Percentiles rank a stretch among this genome's conserved stretches.
Evolutionary conservation across 2,888 invertebrate genomes (phyloP).

Genomic region (Plagiodera versicolora): DNA sequence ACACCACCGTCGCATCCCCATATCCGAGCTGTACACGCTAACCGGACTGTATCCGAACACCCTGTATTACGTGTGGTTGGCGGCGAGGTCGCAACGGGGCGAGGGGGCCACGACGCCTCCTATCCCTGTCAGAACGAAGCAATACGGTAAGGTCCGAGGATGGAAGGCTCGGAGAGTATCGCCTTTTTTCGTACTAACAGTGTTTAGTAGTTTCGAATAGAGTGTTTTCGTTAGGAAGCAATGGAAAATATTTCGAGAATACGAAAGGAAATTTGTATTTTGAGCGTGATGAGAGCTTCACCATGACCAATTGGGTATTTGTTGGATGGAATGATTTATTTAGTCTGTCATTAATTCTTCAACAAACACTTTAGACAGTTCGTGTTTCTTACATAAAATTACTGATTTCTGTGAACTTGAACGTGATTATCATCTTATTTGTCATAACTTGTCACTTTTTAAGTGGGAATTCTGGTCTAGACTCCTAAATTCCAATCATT

Average conservation of each 20-base stretch:
- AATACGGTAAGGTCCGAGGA: constrained; percentile 84
- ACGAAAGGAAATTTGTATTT: neutral
- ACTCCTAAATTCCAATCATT: too few species aligned
- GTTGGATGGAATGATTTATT: too few species aligned
- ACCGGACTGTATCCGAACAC: constrained; percentile 94
- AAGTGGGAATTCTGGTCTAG: too few species aligned
- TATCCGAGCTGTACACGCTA: constrained; percentile 83
- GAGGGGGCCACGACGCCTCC: constrained; percentile 96
- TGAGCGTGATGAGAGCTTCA: neutral
- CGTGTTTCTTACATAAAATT: too few species aligned
- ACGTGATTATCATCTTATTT: too few species aligned
- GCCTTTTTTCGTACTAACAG: constrained; percentile 3
- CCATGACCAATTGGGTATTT: neutral
- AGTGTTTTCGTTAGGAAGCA: constrained; percentile 20
- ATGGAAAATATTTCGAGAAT: constrained; percentile 23
- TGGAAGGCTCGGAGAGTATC: neutral
- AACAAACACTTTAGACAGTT: too few species aligned
- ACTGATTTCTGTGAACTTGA: too few species aligned
- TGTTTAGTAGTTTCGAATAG: constrained; percentile 6
- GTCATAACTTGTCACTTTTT: too few species aligned
- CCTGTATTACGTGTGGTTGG: constrained; percentile 94
- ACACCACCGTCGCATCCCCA: constrained; percentile 81
- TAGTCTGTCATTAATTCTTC: too few species aligned
- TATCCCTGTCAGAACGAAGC: constrained; percentile 91
- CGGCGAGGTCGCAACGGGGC: constrained; percentile 89